Percentiles rank a stretch among this genome's conserved stretches.
These are phyloP conservation scores for Thysanoteuthis rhombus DNA, from an alignment of 2,888 invertebrate genomes.

Conservation along the genomic window DNA sequence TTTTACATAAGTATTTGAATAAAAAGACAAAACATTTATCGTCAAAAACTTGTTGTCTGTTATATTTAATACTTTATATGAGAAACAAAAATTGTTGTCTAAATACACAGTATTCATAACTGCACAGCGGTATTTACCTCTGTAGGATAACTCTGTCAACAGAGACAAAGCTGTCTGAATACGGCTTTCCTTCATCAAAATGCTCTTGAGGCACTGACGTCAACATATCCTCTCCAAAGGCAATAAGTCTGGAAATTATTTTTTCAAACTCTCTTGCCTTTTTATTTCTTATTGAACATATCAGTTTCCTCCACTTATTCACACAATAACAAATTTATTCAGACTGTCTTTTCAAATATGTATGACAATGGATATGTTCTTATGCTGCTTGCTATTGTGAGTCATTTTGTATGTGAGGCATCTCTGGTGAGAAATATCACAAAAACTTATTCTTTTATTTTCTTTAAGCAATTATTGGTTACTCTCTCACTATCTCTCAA, in stretches of 20 bases:
- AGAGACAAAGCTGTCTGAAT: background rate
- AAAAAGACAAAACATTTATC: too few species aligned
- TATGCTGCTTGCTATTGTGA: background rate
- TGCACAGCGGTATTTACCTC: background rate
- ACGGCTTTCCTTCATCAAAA: background rate
- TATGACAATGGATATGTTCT: background rate
- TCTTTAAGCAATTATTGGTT: conserved; percentile 12
- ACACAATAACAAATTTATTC: background rate
- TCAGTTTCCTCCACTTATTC: background rate
- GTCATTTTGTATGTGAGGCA: background rate
- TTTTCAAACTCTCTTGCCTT: background rate
- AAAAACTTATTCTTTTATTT: background rate
- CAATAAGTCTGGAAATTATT: background rate
- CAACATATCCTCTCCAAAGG: background rate
- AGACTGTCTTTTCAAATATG: background rate
- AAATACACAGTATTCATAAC: background rate
- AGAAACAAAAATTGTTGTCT: too few species aligned
- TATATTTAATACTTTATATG: too few species aligned
- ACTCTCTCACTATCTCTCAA: background rate
- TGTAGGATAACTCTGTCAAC: background rate
- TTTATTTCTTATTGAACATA: background rate
- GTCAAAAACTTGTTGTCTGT: too few species aligned
- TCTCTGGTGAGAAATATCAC: background rate
- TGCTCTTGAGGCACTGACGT: background rate
- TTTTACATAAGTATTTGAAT: too few species aligned